Percentiles rank a stretch among this genome's conserved stretches.
These are phyloP conservation scores for Lasioglossum albipes DNA, from an alignment of 1,140 invertebrate species.

Conservation along the genomic window DNA sequence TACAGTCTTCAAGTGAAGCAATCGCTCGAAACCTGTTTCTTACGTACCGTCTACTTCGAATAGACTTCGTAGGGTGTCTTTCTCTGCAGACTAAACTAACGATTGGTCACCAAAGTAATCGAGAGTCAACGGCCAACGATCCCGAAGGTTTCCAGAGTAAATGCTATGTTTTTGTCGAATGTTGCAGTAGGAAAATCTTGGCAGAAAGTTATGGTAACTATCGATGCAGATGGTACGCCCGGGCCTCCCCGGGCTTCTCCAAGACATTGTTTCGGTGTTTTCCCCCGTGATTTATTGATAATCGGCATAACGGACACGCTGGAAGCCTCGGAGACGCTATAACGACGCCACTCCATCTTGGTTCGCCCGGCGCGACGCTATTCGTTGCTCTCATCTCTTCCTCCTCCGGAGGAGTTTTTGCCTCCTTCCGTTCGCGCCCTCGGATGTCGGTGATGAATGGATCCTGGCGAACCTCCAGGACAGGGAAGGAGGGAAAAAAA, in stretches of 20 bases:
- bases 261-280: conserved; percentile 39
- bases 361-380: conserved; percentile 47
- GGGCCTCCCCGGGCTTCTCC: neutral
- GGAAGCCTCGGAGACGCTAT: conserved; percentile 47
- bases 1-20: no score
- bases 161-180: no score
- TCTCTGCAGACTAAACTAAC: no score
- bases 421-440: conserved; percentile 62
- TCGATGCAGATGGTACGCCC: conserved; percentile 13
- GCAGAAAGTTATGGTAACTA: conserved; percentile 9
- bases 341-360: conserved; percentile 59
- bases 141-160: no score
- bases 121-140: no score
- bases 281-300: conserved; percentile 47
- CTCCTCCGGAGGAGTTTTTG: conserved; percentile 47
- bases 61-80: no score
- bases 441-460: conserved; percentile 66
- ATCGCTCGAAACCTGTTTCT: no score
- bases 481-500: conserved; percentile 54
- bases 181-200: neutral
- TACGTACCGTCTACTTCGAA: no score
- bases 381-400: conserved; percentile 53
- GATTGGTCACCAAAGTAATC: no score
- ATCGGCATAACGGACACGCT: conserved; percentile 43
- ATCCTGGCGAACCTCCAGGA: conserved; percentile 65